Conservation (phyloP, 2,888 invertebrate species). For the Leptogaster cylindrica region DNA sequence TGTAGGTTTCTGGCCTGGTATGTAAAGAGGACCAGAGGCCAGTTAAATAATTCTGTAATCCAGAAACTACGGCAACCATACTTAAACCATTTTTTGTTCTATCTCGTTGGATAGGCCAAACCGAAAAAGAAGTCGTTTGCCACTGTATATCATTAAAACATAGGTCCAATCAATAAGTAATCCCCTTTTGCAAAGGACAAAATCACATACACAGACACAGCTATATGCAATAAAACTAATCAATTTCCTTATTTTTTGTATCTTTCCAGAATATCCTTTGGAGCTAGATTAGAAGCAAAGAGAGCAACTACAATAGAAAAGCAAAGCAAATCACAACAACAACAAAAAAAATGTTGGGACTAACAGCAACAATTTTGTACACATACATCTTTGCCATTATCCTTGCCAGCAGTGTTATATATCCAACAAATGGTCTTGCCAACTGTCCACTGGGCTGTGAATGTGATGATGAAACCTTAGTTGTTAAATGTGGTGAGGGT, state of each 20-base stretch:
- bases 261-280: constrained; percentile 15
- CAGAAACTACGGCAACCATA: constrained; percentile 14
- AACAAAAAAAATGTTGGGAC: constrained; percentile 25
- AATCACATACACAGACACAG: neutral
- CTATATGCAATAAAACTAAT: constrained; percentile 10
- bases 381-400: constrained; percentile 22
- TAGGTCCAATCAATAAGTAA: constrained; percentile 16
- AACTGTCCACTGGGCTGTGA: constrained; percentile 87
- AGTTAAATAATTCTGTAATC: constrained; percentile 16
- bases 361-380: constrained; percentile 30
- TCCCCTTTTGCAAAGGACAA: neutral
- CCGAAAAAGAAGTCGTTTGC: too few species aligned
- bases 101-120: too few species aligned
- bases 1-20: neutral
- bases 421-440: constrained; percentile 62
- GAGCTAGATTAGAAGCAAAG: neutral
- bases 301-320: neutral
- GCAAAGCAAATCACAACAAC: neutral
- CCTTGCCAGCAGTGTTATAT: constrained; percentile 37
- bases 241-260: neutral
- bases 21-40: neutral
- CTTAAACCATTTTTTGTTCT: neutral
- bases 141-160: constrained; percentile 10
- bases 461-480: constrained; percentile 88
- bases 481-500: constrained; percentile 84